Base-by-base conservation (phyloP, 53 echinoderm and acorn worm species). In the Luidia sarsii region DNA sequence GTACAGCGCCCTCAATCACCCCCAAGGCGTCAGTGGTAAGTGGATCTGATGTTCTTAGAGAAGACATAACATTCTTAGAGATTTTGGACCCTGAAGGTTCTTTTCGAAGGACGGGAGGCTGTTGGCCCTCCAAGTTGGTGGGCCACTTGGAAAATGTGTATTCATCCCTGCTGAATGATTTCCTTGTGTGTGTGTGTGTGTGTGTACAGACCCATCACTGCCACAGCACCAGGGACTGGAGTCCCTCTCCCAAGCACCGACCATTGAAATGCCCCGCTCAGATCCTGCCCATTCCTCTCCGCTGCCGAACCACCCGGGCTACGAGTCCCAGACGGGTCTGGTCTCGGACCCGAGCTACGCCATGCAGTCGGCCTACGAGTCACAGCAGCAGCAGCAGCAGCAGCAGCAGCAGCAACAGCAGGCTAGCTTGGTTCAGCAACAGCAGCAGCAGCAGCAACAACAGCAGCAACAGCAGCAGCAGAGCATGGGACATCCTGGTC, bases 291-390 rank as follows among this genome's bases (percentile, higher is more conserved):
- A 75, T 21, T 43, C 77, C 8, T 45, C 77, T 13, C 61, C 52
- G 19, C 38, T 33, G 1, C 66, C 77, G n/a, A 65, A 60, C 45
- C 77, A 77, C 49, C 60, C 41, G 2, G 77, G 2, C 3, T 77
- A 77, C 48, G 77, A 88, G 22, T 19, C 61, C 46, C 70, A 68
- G 23, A 65, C 80, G 19, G 81, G 77, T 38, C 36, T 88, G 16
- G 67, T 80, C 19, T 63, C 75, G 30, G 79, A 85, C 31, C 51
- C 87, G 18, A 70, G 87, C 1, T 91, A 91, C 49, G 52, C 67
- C 32, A 77, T 66, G 57, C 88, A 82, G 34, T 48, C 88, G 23
- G 71, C 61, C 34, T 81, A 34, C 70, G 71, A 55, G 33, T 68
- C 73, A 60, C 57, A 57, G 52, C 41, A 71, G 15, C 35, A 51